phyloP scores from a whole-genome alignment of 2,113 vertebrate genomes.

The Neodon shergylaensis region DNA sequence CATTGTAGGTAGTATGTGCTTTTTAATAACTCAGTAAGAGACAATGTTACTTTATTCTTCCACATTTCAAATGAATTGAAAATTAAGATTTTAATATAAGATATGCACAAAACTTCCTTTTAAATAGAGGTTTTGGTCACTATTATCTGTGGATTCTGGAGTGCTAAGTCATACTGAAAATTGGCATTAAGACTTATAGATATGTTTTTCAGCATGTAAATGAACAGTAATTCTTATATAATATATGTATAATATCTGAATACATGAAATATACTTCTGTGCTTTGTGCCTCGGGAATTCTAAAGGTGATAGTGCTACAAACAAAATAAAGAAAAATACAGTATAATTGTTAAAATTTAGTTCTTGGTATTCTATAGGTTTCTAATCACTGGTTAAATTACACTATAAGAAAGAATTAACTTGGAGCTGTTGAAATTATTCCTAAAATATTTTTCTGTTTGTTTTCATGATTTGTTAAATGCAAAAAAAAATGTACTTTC shows the following conservation, averaged over 20 bases:
- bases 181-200: background rate
- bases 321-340: background rate
- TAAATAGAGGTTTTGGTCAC: constrained; percentile 61
- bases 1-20: constrained; percentile 80
- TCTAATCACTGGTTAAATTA: background rate
- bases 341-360: background rate
- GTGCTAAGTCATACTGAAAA: background rate
- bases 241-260: constrained; percentile 64
- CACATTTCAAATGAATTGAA: constrained; percentile 71
- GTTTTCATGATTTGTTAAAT: background rate
- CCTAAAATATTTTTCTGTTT: background rate
- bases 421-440: background rate
- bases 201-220: constrained; percentile 36
- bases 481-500: background rate
- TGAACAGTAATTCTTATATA: constrained; percentile 70
- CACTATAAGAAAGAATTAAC: background rate
- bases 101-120: constrained; percentile 78
- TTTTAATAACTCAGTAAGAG: constrained; percentile 81
- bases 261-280: background rate
- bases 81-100: constrained; percentile 66
- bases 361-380: background rate
- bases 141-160: background rate
- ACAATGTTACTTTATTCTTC: constrained; percentile 85
- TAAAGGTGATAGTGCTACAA: background rate
- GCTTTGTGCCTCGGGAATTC: constrained; percentile 56